These are phyloP conservation scores for Drosophila seguyi DNA, from an alignment of 1,140 invertebrate genomes.

Conservation along the genomic window DNA sequence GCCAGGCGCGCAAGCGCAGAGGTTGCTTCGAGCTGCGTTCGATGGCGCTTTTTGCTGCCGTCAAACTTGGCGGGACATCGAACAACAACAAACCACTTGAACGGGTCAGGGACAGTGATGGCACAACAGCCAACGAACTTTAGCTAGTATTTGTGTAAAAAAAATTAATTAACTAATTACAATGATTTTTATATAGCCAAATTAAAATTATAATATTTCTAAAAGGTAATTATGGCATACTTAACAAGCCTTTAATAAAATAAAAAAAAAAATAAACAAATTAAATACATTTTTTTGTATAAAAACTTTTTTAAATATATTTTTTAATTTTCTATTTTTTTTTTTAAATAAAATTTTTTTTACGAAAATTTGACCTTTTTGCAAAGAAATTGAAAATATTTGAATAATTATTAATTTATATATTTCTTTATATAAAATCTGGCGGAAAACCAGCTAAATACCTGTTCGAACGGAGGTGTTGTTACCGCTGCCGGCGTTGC, in stretches of 20 bases:
- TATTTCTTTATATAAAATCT: not conserved
- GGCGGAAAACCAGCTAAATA: not conserved
- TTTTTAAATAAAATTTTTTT: not conserved
- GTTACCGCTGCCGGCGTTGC: not conserved
- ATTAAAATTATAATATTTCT: not conserved
- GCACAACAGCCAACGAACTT: not conserved
- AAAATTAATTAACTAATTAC: too few species aligned
- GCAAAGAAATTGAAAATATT: not conserved
- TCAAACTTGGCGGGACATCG: slow-evolving; percentile 10
- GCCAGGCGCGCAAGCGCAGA: slow-evolving; percentile 20
- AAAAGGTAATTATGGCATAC: not conserved
- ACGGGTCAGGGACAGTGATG: slow-evolving; percentile 35
- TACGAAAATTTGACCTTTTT: too few species aligned
- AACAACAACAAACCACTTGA: slow-evolving; percentile 36
- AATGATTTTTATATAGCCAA: too few species aligned
- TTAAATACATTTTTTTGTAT: not conserved
- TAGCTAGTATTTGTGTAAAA: not conserved
- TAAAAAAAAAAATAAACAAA: not conserved
- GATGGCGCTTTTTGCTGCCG: not conserved
- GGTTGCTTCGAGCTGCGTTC: not conserved
- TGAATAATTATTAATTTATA: not conserved
- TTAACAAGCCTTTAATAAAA: not conserved
- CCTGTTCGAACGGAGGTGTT: not conserved
- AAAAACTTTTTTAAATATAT: too few species aligned
- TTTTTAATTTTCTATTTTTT: not conserved